A percentile compares a stretch with the other conserved stretches of the same genome.
phyloP scores from a whole-genome alignment of 2,888 invertebrate genomes.

The Nomada fabriciana region DNA sequence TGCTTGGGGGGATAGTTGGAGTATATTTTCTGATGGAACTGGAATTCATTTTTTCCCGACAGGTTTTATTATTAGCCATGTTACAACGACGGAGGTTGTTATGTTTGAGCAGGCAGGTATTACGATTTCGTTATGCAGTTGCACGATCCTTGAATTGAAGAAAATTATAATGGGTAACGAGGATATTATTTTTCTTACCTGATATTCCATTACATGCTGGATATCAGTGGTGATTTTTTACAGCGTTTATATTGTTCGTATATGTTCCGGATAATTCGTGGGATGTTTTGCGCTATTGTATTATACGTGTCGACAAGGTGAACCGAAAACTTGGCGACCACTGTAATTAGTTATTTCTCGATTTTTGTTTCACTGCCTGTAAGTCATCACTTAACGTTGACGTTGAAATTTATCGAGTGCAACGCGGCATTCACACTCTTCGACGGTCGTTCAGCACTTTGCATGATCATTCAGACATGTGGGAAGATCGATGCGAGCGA shows the following conservation, averaged over 20 bases:
- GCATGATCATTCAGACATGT: slow-evolving; percentile 63
- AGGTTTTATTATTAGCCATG: not conserved
- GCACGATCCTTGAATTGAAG: too few relatives aligned
- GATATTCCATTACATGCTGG: too few relatives aligned
- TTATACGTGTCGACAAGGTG: not conserved
- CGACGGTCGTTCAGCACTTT: slow-evolving; percentile 58
- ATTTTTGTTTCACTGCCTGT: slow-evolving; percentile 37
- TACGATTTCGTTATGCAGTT: too few relatives aligned
- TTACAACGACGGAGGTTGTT: not conserved
- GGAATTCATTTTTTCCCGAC: not conserved
- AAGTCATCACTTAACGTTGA: slow-evolving; percentile 47
- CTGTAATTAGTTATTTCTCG: slow-evolving; percentile 27
- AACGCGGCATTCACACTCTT: slow-evolving; percentile 51
- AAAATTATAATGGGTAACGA: too few relatives aligned
- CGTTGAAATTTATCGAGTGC: slow-evolving; percentile 47
- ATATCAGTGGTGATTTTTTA: too few relatives aligned
- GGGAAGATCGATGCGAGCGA: slow-evolving; percentile 53
- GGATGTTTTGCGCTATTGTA: too few relatives aligned
- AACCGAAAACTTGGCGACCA: not conserved
- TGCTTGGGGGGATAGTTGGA: not conserved
- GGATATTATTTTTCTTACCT: too few relatives aligned
- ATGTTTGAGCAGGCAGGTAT: too few relatives aligned
- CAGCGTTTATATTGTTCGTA: not conserved
- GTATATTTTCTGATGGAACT: not conserved
- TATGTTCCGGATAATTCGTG: too few relatives aligned